phyloP scores from a whole-genome alignment of 2,113 vertebrate species.

The Steatornis caripensis region DNA sequence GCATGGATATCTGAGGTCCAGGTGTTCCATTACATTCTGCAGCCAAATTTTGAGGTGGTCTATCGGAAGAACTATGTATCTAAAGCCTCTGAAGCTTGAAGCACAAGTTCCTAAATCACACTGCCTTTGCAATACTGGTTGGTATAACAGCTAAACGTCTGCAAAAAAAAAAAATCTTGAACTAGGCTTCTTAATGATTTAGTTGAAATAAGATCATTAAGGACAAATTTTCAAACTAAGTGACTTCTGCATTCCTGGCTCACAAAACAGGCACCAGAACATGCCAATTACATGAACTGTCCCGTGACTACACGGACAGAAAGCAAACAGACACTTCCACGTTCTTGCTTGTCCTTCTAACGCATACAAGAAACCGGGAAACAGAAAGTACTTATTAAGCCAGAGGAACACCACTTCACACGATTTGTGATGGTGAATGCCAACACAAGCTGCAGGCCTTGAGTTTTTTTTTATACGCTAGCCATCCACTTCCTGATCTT shows the following conservation, averaged over 20 bases:
- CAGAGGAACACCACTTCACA: background rate
- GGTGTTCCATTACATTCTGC: background rate
- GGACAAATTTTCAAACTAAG: background rate
- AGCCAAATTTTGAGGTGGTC: background rate
- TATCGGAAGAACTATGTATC: background rate
- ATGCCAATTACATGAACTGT: background rate
- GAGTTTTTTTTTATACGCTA: background rate
- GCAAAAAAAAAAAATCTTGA: background rate
- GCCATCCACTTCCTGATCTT: background rate
- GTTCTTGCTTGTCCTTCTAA: background rate
- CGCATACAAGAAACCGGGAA: fast-evolving
- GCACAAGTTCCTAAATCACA: background rate
- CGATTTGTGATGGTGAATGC: background rate
- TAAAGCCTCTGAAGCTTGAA: background rate
- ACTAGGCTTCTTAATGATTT: background rate
- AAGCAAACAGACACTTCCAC: background rate
- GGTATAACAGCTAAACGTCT: background rate
- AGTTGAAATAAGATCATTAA: no score
- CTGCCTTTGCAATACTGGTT: background rate
- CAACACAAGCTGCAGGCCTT: background rate
- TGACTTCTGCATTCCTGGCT: background rate
- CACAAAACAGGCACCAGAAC: background rate
- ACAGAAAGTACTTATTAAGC: background rate
- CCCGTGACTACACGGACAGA: background rate
- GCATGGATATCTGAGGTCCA: background rate